Evolutionary conservation across 2,797 vertebrate genomes (phyloP).

Genomic region (Alauda arvensis): DNA sequence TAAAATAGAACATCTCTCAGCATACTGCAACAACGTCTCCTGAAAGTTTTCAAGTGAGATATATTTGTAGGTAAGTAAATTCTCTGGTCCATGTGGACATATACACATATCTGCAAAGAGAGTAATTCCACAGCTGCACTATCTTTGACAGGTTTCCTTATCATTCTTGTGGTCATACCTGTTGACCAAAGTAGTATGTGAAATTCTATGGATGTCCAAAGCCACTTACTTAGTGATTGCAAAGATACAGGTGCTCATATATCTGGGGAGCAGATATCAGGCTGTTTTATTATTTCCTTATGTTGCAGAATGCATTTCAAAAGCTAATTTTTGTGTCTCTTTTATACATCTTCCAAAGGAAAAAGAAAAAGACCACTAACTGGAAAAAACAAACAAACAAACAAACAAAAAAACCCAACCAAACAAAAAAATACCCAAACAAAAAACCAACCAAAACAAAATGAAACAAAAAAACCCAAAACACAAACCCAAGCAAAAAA

Average conservation of each 20-base stretch:
- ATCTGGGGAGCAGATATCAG: neutral
- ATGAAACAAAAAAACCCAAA: no score
- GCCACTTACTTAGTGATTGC: neutral
- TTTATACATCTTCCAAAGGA: accelerated
- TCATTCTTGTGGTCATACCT: neutral
- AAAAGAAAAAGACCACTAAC: neutral
- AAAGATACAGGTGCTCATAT: neutral
- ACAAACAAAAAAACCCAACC: no score
- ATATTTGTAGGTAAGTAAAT: neutral
- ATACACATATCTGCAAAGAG: neutral
- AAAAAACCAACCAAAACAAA: no score
- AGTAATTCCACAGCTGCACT: neutral
- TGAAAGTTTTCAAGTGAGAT: neutral
- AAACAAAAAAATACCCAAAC: no score
- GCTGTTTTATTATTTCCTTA: neutral
- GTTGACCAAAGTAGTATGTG: neutral
- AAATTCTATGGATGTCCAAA: neutral
- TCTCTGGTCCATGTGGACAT: neutral
- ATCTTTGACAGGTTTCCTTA: neutral
- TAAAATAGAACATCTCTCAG: neutral
- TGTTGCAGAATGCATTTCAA: neutral
- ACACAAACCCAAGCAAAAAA: neutral
- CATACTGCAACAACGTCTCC: neutral
- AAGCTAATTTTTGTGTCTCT: neutral
- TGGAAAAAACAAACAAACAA: no score